Evolutionary conservation across 2,797 vertebrate genomes (phyloP), one percentile per base, ranked within the genome.

Genomic region (Mastacembelus armatus): DNA sequence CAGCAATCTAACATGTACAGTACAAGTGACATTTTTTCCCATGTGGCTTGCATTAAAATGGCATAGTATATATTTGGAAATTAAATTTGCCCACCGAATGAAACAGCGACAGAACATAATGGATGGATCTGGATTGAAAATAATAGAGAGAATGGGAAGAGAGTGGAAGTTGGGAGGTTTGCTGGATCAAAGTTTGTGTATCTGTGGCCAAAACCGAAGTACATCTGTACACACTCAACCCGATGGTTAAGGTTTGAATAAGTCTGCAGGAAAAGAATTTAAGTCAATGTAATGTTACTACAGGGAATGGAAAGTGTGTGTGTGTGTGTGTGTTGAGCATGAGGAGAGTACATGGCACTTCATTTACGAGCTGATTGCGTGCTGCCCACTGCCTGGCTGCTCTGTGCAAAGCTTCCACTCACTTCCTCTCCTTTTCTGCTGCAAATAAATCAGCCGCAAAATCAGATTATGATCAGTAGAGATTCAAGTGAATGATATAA

Each of bases 81-180:
- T 92, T 86, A 92, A 84, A 92, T 91, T 91, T 92, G 82, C 85
- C 81, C 78, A 88, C 78, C 80, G 88, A 91, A 91, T 92, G 89
- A 92, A 92, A 91, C 86, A 87, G 72, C 16, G 71, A 74, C 87
- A 52, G 77, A 84, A 86, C 71, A 89, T 88, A 91, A 91, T 88
- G 85, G 85, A 90, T 80, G 79, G 77, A 78, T 85, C 76, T 66
- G 61, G 73, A 89, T 86, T 70, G 85, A 82, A 57, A 43, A 76
- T 60, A 86, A 88, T 89, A 85, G 86, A 80, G 76, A 61, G 54
- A 74, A 68, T 12, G 45, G 30, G 48, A 67, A 58, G 67, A 76
- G 50, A 71, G 66, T 54, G 81, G 73, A 79, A 76, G 85, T 69
- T 21, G n/a, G 78, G 81, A 85, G 79, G 63, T 85, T 84, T 78